Evolutionary conservation across 2,888 invertebrate species (phyloP).

Genomic region (Petrophora chlorosata): DNA sequence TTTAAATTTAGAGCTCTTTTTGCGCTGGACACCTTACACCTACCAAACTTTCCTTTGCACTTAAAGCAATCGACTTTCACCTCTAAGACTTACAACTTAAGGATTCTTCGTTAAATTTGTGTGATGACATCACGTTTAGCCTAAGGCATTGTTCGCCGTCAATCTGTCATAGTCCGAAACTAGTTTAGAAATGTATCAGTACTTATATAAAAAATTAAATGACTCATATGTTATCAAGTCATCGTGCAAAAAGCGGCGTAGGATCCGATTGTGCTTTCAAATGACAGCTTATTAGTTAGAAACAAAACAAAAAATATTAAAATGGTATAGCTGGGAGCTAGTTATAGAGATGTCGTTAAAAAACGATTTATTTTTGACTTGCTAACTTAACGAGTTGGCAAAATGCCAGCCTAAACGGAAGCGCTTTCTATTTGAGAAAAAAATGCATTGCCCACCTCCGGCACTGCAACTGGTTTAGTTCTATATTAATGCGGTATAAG

Average conservation of each 20-base stretch:
- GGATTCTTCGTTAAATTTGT: neutral
- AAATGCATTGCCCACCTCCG: too few species aligned
- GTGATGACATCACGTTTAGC: conserved; percentile 38
- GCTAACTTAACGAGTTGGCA: neutral
- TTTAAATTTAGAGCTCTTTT: conserved; percentile 26
- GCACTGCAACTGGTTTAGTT: too few species aligned
- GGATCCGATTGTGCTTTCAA: conserved; percentile 11
- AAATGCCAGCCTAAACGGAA: neutral
- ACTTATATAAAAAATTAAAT: conserved; percentile 27
- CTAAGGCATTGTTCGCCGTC: conserved; percentile 43
- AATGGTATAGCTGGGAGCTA: neutral
- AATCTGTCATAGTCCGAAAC: conserved; percentile 53
- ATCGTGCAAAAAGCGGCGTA: conserved; percentile 14
- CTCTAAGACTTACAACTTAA: neutral
- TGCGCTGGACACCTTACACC: conserved; percentile 14
- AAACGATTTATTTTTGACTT: conserved; percentile 10
- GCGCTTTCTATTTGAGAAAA: neutral
- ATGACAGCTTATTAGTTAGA: conserved; percentile 6
- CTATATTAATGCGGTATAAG: too few species aligned
- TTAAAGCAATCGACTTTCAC: neutral
- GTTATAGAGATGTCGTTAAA: conserved; percentile 11
- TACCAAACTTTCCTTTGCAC: conserved; percentile 5
- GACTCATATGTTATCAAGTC: conserved; percentile 23
- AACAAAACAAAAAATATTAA: neutral
- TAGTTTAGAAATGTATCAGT: conserved; percentile 39